A percentile compares a stretch with the other conserved stretches of the same genome.
Evolutionary conservation across 1,140 invertebrate species (phyloP).

Genomic region (Pseudoatta argentina): DNA sequence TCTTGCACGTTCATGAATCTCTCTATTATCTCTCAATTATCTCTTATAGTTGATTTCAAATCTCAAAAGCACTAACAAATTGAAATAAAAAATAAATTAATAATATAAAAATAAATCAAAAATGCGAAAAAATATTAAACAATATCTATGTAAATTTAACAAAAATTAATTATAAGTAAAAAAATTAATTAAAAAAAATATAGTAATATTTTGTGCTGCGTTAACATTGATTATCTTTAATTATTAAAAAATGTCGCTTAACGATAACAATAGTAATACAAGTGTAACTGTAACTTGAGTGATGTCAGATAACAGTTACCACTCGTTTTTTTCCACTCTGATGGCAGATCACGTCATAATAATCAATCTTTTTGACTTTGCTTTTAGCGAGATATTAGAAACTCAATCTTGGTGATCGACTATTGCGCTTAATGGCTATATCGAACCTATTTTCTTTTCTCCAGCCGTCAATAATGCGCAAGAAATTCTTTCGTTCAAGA

Average conservation of each 20-base stretch:
- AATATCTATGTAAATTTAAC: neutral
- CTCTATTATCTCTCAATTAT: conserved; percentile 11
- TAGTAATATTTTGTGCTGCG: neutral
- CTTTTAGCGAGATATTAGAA: conserved; percentile 66
- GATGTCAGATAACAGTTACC: conserved; percentile 54
- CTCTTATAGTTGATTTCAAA: neutral
- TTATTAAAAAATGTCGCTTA: conserved; percentile 2
- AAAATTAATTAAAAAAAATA: neutral
- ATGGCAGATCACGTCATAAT: conserved; percentile 67
- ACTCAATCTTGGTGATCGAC: conserved; percentile 53
- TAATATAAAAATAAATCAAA: neutral
- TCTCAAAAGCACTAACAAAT: neutral
- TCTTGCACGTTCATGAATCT: conserved; percentile 54
- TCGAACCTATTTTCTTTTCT: conserved; percentile 26
- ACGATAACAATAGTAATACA: neutral
- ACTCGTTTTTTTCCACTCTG: conserved; percentile 49
- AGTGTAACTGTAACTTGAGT: conserved; percentile 30
- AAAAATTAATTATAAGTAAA: neutral
- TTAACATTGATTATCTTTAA: neutral
- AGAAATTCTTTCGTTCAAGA: conserved; percentile 46
- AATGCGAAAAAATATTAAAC: neutral
- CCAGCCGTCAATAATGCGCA: neutral
- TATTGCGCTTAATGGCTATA: conserved; percentile 54
- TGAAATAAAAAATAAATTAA: neutral
- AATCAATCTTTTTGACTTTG: conserved; percentile 63